phyloP scores from a whole-genome alignment of 1,140 invertebrate species.

The Amyelois transitella region DNA sequence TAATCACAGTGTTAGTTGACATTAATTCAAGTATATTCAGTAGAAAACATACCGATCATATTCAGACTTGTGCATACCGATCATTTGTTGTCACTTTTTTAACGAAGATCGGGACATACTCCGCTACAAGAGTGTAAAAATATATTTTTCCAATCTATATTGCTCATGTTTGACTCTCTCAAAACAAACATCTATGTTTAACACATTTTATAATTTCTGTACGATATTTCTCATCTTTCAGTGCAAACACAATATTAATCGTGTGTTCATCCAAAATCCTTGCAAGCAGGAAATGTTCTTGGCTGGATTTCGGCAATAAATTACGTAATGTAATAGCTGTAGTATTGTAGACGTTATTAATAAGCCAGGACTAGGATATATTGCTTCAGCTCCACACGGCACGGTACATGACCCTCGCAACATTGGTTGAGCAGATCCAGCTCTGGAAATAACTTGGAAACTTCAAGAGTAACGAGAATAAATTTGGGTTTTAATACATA shows the following conservation, averaged over 20 bases:
- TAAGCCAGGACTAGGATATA: constrained; percentile 36
- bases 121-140: no score
- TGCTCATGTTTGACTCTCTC: no score
- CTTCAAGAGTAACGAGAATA: background rate
- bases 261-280: background rate
- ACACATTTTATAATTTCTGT: background rate
- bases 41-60: no score
- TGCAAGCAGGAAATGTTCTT: constrained; percentile 10
- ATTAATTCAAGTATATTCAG: no score
- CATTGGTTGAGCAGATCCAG: background rate
- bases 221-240: no score
- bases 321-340: constrained; percentile 30
- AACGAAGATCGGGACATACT: no score
- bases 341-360: constrained; percentile 39
- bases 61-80: no score
- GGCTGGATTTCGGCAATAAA: constrained; percentile 28
- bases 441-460: background rate
- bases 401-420: background rate
- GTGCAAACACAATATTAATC: background rate
- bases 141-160: no score
- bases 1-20: no score
- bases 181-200: no score
- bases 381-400: constrained; percentile 24
- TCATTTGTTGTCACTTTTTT: no score
- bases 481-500: background rate